Percentiles rank a stretch among this genome's conserved stretches.
Evolutionary conservation across 2,113 vertebrate species (phyloP).

Genomic region (Puma concolor): DNA sequence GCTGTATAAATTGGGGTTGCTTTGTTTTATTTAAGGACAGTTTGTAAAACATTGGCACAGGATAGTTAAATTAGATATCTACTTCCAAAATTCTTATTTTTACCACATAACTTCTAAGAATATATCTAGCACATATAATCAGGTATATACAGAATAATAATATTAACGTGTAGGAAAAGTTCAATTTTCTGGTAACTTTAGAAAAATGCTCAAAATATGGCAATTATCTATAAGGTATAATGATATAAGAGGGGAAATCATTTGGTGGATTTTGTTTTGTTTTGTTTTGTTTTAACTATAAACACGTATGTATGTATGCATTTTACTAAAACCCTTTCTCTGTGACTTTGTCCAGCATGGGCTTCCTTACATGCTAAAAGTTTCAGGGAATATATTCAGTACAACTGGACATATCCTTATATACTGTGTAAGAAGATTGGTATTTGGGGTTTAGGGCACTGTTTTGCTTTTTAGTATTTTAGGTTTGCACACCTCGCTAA

Average conservation of each 20-base stretch:
- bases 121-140: background rate
- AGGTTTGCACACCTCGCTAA: background rate
- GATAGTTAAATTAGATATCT: background rate
- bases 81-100: background rate
- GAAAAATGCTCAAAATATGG: background rate
- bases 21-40: background rate
- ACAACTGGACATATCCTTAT: background rate
- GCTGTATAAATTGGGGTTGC: background rate
- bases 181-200: conserved; percentile 10
- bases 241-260: background rate
- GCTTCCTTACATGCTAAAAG: background rate
- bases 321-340: background rate
- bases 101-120: background rate
- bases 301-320: background rate
- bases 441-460: background rate
- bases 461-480: background rate
- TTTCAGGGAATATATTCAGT: background rate
- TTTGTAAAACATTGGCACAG: background rate
- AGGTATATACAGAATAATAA: background rate
- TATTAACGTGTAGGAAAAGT: background rate
- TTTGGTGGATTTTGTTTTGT: background rate
- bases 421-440: background rate
- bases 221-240: background rate
- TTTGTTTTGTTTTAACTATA: background rate
- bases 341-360: background rate